Percentiles rank a stretch among this genome's conserved stretches.
Evolutionary conservation across 2,113 vertebrate species (phyloP).

Genomic region (Gallinago jamesoni): DNA sequence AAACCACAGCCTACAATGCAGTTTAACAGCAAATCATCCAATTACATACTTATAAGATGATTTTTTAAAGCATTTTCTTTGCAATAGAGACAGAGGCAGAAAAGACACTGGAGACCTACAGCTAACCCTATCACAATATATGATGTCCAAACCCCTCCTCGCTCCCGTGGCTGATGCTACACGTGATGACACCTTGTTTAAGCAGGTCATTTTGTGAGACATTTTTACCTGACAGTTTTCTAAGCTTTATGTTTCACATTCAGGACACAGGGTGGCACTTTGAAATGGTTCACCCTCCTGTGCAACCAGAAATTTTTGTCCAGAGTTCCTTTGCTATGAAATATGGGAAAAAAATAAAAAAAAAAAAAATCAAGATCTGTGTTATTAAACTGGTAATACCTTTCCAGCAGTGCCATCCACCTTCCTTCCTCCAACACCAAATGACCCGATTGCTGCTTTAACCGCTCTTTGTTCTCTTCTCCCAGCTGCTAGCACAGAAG

Average conservation of each 20-base stretch:
- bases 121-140: fast-evolving
- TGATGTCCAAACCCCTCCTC: background rate
- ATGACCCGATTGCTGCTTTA: background rate
- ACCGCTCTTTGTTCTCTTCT: background rate
- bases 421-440: background rate
- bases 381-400: background rate
- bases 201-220: background rate
- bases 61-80: background rate
- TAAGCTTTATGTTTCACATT: background rate
- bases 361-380: background rate
- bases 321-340: background rate
- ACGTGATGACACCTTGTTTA: fast-evolving
- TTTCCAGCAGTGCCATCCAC: background rate
- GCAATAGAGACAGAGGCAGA: background rate
- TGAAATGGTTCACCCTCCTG: background rate
- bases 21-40: background rate
- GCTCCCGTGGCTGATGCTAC: background rate
- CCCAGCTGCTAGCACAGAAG: background rate
- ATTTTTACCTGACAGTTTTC: background rate
- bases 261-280: background rate
- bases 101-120: background rate
- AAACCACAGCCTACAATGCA: background rate
- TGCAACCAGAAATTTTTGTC: background rate
- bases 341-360: too few species aligned
- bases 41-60: background rate